These are phyloP conservation scores for Ypsolopha sequella DNA, from an alignment of 2,888 invertebrate species.

Conservation along the genomic window DNA sequence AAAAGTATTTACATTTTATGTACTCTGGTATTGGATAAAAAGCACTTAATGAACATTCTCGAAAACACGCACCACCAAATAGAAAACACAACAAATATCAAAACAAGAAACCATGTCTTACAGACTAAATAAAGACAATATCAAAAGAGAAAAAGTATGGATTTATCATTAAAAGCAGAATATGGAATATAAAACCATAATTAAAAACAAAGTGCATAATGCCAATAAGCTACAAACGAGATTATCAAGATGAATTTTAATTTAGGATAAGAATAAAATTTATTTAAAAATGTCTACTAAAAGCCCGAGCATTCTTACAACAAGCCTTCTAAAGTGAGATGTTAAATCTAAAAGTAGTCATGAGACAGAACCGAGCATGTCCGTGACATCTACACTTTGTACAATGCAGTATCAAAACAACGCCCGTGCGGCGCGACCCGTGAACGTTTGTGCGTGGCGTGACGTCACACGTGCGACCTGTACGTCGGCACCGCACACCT, in stretches of 20 bases:
- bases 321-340: conserved; percentile 38
- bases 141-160: background rate
- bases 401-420: conserved; percentile 43
- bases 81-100: background rate
- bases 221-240: conserved; percentile 4
- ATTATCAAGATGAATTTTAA: conserved; percentile 3
- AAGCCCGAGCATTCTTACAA: conserved; percentile 39
- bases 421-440: conserved; percentile 2
- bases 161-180: background rate
- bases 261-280: conserved; percentile 4
- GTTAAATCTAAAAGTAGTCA: conserved; percentile 33
- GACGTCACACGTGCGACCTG: background rate
- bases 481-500: conserved; percentile 19
- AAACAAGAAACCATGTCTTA: background rate
- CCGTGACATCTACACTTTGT: conserved; percentile 48
- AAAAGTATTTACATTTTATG: conserved; percentile 64
- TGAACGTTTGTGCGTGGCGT: background rate
- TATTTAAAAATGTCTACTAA: conserved; percentile 24
- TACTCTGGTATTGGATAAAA: conserved; percentile 40
- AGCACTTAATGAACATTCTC: conserved; percentile 47
- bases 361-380: conserved; percentile 36
- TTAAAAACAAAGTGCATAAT: conserved; percentile 1
- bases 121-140: background rate
- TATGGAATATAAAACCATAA: background rate
- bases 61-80: conserved; percentile 25